A percentile compares a stretch with the other conserved stretches of the same genome.
phyloP scores from a whole-genome alignment of 2,888 invertebrate species.

The Drosophila melanosoma region DNA sequence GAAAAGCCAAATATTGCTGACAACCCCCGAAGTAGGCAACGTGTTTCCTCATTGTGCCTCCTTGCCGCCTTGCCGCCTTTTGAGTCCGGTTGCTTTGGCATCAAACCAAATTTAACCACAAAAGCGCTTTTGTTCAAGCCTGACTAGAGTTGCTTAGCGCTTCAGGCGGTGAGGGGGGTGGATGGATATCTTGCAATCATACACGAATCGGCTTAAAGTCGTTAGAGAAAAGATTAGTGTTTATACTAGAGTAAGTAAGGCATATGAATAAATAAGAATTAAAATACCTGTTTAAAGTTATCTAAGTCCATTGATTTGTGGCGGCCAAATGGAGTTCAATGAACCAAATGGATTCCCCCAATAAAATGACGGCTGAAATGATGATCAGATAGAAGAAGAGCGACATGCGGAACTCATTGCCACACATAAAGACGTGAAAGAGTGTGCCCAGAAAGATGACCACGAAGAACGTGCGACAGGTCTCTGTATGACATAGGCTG shows the following conservation, averaged over 20 bases:
- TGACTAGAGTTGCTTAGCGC: conserved; percentile 32
- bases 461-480: too few species aligned
- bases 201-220: conserved; percentile 25
- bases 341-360: conserved; percentile 37
- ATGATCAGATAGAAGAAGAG: conserved; percentile 39
- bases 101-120: conserved; percentile 48
- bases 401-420: conserved; percentile 56
- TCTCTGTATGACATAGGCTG: too few species aligned
- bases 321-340: conserved; percentile 7
- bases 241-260: neutral
- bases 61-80: neutral
- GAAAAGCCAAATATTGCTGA: conserved; percentile 22
- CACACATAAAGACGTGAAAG: conserved; percentile 54
- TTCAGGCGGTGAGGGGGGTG: neutral
- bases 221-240: too few species aligned
- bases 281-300: too few species aligned
- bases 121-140: conserved; percentile 46
- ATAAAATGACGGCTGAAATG: conserved; percentile 5
- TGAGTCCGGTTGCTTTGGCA: conserved; percentile 28
- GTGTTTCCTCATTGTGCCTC: neutral
- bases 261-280: neutral
- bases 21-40: conserved; percentile 59
- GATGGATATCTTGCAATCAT: conserved; percentile 25
- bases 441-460: conserved; percentile 24
- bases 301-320: conserved; percentile 17